phyloP scores from a whole-genome alignment of 2,888 invertebrate species.

The Leptarthrus brevirostris region DNA sequence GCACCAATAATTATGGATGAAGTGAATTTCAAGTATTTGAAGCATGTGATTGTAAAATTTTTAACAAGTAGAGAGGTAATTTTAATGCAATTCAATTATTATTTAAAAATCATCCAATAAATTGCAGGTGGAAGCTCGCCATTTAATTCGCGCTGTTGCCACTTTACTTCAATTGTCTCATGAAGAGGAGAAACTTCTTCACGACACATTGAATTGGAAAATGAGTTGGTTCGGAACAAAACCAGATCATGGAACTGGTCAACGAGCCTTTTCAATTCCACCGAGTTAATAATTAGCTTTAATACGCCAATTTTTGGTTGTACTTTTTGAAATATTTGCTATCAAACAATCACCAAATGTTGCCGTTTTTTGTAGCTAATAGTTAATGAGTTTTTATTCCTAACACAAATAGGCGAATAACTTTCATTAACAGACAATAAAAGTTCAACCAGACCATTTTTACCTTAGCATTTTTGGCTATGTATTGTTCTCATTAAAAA shows the following conservation, averaged over 20 bases:
- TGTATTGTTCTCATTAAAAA: not conserved
- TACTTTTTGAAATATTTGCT: not conserved
- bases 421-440: constrained; percentile 43
- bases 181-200: constrained; percentile 87
- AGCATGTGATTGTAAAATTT: constrained; percentile 93
- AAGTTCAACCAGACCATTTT: constrained; percentile 10
- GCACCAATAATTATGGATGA: constrained; percentile 70
- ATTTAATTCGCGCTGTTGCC: constrained; percentile 88
- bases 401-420: constrained; percentile 2
- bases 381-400: constrained; percentile 37
- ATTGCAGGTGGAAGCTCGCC: constrained; percentile 78
- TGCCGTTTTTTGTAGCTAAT: constrained; percentile 27
- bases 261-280: constrained; percentile 70
- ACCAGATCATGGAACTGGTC: constrained; percentile 70
- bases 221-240: constrained; percentile 70
- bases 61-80: constrained; percentile 83
- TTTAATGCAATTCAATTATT: not conserved
- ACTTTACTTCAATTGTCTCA: constrained; percentile 83
- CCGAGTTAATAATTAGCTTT: constrained; percentile 70
- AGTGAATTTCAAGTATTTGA: constrained; percentile 86
- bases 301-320: constrained; percentile 23
- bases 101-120: not conserved
- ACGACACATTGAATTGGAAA: constrained; percentile 68
- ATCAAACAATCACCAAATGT: constrained; percentile 44
- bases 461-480: constrained; percentile 15